These are phyloP conservation scores for Sus scrofa DNA, from an alignment of 2,113 vertebrate genomes.

Conservation along the genomic window T2T-Sscrofa CM000820.6:77171501-77172000, in stretches of 20 bases:
- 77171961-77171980: not conserved
- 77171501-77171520: not conserved
- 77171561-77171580: constrained; percentile 17
- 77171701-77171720: not conserved
- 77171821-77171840: not conserved
- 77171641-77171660: not conserved
- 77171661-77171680: not conserved
- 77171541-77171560: not conserved
- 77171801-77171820: not conserved
- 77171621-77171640: not conserved
- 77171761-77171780: not conserved
- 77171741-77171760: not conserved
- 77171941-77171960: not conserved
- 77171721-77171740: not conserved
- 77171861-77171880: not conserved
- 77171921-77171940: not conserved
- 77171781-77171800: not conserved
- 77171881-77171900: not conserved
- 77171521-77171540: not conserved
- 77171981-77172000: not conserved
- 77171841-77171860: not conserved
- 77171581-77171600: not conserved
- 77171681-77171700: not conserved
- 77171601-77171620: not conserved
- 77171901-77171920: not conserved